A percentile compares a stretch with the other conserved stretches of the same genome.
These are phyloP conservation scores for Smittia sp. DNA, from an alignment of 2,888 invertebrate species.

Conservation along the genomic window DNA sequence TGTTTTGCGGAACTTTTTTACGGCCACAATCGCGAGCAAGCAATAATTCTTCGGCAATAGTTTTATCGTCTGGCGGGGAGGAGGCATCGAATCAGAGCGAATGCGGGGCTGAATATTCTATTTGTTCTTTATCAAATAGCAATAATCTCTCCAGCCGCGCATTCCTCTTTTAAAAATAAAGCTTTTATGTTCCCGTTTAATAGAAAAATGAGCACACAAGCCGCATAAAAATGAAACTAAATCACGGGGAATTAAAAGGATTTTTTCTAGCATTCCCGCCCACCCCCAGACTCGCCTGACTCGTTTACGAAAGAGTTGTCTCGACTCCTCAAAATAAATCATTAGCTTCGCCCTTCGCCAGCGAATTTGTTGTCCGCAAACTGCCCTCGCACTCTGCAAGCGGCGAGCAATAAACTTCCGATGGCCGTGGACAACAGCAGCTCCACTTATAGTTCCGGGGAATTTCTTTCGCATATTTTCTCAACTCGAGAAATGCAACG, in stretches of 20 bases:
- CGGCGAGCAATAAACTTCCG: neutral
- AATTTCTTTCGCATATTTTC: slow-evolving; percentile 4
- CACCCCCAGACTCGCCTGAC: neutral
- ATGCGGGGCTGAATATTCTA: neutral
- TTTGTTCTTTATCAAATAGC: slow-evolving; percentile 23
- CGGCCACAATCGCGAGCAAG: slow-evolving; percentile 19
- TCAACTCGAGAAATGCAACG: neutral
- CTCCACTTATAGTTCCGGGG: neutral
- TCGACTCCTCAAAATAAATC: slow-evolving; percentile 37
- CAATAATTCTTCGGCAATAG: slow-evolving; percentile 18
- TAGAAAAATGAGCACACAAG: slow-evolving; percentile 19
- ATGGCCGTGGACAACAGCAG: slow-evolving; percentile 21
- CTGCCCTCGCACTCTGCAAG: neutral
- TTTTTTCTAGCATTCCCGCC: neutral
- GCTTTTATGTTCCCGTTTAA: neutral
- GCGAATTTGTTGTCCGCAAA: neutral
- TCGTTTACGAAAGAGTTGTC: slow-evolving; percentile 24
- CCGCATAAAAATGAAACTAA: slow-evolving; percentile 22
- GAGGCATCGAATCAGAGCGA: neutral
- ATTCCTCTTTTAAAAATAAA: slow-evolving; percentile 1
- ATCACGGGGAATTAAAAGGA: slow-evolving; percentile 19
- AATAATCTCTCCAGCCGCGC: slow-evolving; percentile 3
- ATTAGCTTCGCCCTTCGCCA: slow-evolving; percentile 6
- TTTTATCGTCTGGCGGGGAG: neutral
- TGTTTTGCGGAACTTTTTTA: slow-evolving; percentile 14